Conservation (phyloP, 2,113 vertebrate genomes). For the Anguilla japonica region DNA sequence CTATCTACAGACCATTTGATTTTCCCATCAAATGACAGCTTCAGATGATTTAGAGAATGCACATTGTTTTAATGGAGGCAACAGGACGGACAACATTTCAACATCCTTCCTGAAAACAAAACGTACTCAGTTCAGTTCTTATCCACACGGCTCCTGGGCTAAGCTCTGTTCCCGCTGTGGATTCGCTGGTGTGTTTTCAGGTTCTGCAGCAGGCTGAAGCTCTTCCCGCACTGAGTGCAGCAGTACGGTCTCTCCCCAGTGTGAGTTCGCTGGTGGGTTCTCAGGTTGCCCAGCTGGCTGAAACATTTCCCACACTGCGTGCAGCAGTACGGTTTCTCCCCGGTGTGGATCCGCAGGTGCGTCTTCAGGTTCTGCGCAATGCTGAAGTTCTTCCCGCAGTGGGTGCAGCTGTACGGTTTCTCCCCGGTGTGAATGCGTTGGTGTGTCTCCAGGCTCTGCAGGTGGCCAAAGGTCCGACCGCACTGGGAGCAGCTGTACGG, state of each 20-base stretch:
- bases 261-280: slow-evolving; percentile 39
- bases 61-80: background rate
- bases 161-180: background rate
- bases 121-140: background rate
- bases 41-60: background rate
- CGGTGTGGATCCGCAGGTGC: background rate
- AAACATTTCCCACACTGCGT: background rate
- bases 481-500: background rate
- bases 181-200: background rate
- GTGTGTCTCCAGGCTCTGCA: background rate
- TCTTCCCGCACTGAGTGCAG: slow-evolving; percentile 63
- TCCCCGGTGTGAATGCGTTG: background rate
- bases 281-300: slow-evolving; percentile 6
- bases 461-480: background rate
- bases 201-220: slow-evolving; percentile 38
- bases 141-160: background rate
- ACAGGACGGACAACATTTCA: background rate
- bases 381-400: background rate
- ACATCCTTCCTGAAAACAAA: no score
- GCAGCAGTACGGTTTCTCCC: slow-evolving; percentile 8
- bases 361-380: background rate
- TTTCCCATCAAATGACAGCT: background rate
- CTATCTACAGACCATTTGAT: no score
- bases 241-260: slow-evolving; percentile 55
- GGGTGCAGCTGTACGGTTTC: background rate